Conservation (phyloP, 2,113 vertebrate species). For the Pogonocichla stellata region DNA sequence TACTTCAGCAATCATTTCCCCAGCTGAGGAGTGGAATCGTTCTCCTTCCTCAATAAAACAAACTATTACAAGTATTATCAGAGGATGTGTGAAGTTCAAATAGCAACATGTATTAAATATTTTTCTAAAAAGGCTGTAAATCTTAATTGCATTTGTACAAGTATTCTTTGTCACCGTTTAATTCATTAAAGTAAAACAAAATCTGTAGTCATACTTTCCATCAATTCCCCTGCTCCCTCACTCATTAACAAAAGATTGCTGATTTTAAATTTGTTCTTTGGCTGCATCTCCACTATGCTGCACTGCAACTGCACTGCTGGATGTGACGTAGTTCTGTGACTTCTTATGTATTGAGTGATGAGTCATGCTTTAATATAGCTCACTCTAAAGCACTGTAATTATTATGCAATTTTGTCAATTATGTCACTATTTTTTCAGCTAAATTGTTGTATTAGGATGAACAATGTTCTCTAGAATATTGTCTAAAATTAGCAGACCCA, state of each 20-base stretch:
- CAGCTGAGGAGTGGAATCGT: background rate
- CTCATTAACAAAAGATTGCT: background rate
- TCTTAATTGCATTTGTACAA: background rate
- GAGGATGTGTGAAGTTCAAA: background rate
- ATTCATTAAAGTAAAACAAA: background rate
- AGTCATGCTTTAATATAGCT: slow-evolving; percentile 11
- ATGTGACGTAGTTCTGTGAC: slow-evolving; percentile 14
- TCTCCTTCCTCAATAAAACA: slow-evolving; percentile 20
- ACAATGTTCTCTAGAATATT: background rate
- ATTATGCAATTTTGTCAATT: background rate
- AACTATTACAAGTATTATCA: background rate
- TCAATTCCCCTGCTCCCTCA: background rate
- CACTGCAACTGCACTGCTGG: background rate
- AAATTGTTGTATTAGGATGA: background rate
- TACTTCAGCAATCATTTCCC: background rate
- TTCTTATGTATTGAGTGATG: slow-evolving; percentile 24
- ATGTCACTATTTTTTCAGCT: background rate
- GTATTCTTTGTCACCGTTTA: background rate
- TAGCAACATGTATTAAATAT: background rate
- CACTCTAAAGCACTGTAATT: background rate
- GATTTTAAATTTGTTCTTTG: slow-evolving; percentile 18
- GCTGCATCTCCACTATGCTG: background rate
- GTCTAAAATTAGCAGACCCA: background rate
- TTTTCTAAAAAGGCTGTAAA: background rate
- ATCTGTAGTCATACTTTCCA: background rate